These are phyloP conservation scores for Andricus curvator DNA, from an alignment of 2,888 invertebrate genomes.

Conservation along the genomic window DNA sequence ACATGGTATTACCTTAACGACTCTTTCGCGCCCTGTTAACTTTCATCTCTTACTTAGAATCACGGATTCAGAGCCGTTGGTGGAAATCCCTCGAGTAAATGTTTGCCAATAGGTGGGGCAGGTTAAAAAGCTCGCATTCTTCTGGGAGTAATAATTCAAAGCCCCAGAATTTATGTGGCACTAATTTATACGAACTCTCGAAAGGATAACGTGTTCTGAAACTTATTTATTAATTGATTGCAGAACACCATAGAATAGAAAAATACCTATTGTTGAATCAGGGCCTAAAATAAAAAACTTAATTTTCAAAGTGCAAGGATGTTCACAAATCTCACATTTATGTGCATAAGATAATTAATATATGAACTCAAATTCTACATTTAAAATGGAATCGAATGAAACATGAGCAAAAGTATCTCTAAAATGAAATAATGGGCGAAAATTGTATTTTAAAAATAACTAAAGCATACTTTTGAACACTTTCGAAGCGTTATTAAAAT, in stretches of 20 bases:
- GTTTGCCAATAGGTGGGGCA: conserved; percentile 5
- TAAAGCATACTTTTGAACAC: too few relatives aligned
- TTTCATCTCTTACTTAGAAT: background rate
- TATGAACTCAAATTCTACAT: too few relatives aligned
- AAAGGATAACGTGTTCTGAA: background rate
- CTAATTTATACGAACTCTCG: background rate
- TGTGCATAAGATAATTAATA: too few relatives aligned
- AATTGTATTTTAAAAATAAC: too few relatives aligned
- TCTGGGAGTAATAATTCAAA: conserved; percentile 17
- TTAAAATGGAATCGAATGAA: too few relatives aligned
- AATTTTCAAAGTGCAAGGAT: too few relatives aligned
- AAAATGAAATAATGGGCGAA: too few relatives aligned
- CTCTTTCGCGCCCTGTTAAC: conserved; percentile 10
- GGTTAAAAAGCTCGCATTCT: conserved; percentile 18
- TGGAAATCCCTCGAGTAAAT: background rate
- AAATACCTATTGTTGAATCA: background rate
- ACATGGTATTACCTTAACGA: conserved; percentile 20
- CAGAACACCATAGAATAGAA: background rate
- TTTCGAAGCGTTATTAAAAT: too few relatives aligned
- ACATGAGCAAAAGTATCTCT: too few relatives aligned
- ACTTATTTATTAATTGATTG: background rate
- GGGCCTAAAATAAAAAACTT: too few relatives aligned
- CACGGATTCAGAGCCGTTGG: background rate
- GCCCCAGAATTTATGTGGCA: background rate
- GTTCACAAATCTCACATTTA: too few relatives aligned